phyloP scores from a whole-genome alignment of 1,140 invertebrate genomes.

The Neodiprion lecontei region DNA sequence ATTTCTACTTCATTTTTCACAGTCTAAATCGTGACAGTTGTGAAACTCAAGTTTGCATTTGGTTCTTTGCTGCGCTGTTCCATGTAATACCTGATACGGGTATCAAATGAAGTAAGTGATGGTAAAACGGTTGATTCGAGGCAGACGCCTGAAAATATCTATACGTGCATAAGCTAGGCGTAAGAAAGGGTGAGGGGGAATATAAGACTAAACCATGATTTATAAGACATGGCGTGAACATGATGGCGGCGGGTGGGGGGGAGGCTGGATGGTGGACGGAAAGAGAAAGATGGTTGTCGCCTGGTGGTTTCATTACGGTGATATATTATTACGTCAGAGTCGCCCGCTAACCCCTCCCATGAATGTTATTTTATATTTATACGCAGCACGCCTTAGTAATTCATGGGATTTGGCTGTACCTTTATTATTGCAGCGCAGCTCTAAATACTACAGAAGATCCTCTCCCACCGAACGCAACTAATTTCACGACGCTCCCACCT shows the following conservation, averaged over 20 bases:
- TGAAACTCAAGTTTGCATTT: too few species aligned
- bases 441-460: background rate
- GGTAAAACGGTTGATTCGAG: background rate
- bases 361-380: conserved; percentile 47
- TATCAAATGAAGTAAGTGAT: too few species aligned
- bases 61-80: too few species aligned
- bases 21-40: too few species aligned
- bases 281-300: conserved; percentile 24
- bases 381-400: conserved; percentile 36
- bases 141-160: background rate
- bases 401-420: conserved; percentile 35
- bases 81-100: too few species aligned
- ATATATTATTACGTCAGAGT: conserved; percentile 49
- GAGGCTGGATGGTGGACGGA: conserved; percentile 6
- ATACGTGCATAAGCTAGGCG: background rate
- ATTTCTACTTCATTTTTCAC: too few species aligned
- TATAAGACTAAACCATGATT: conserved; percentile 41
- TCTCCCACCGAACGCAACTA: too few species aligned
- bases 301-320: conserved; percentile 46
- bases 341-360: conserved; percentile 17
- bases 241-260: conserved; percentile 6
- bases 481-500: too few species aligned
- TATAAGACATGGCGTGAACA: conserved; percentile 36
- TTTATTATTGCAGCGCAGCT: background rate
- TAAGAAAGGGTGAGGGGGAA: conserved; percentile 11